These are phyloP conservation scores for Orius insidiosus DNA, from an alignment of 1,140 invertebrate species.

Conservation along the genomic window DNA sequence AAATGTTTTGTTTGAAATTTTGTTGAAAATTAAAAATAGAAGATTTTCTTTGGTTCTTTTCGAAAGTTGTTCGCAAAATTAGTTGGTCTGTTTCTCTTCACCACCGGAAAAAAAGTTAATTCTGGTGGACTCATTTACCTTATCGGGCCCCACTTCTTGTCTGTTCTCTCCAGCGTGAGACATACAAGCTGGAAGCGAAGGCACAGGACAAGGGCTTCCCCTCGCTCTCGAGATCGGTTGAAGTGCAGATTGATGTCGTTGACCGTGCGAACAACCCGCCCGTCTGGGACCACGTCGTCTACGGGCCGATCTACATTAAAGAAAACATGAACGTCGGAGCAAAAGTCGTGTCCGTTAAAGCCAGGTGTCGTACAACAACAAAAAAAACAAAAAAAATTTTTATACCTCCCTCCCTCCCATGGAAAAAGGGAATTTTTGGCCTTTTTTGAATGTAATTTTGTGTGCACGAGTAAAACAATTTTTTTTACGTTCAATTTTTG, in stretches of 20 bases:
- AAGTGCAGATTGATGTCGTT: conserved; percentile 94
- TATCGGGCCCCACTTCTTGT: too few relatives aligned
- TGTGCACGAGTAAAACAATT: conserved; percentile 11
- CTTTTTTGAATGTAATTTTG: conserved; percentile 11
- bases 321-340: conserved; percentile 91
- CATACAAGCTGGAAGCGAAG: conserved; percentile 91
- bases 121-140: too few relatives aligned
- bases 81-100: too few relatives aligned
- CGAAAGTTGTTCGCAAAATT: not conserved
- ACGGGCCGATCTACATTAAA: conserved; percentile 91
- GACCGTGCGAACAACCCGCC: conserved; percentile 93
- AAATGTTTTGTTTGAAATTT: too few relatives aligned
- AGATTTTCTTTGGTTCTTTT: not conserved
- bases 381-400: too few relatives aligned
- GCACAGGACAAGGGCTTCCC: conserved; percentile 91
- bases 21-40: too few relatives aligned
- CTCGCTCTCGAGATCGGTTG: conserved; percentile 80
- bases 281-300: conserved; percentile 87
- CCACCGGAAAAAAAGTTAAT: too few relatives aligned
- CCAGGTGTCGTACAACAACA: conserved; percentile 59
- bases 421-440: conserved; percentile 7
- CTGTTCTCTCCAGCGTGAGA: conserved; percentile 57
- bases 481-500: conserved; percentile 16
- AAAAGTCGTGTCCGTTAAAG: conserved; percentile 92
- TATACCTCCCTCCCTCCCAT: not conserved